phyloP scores from a whole-genome alignment of 2,888 invertebrate species.

The Aleiodes leptofemur region DNA sequence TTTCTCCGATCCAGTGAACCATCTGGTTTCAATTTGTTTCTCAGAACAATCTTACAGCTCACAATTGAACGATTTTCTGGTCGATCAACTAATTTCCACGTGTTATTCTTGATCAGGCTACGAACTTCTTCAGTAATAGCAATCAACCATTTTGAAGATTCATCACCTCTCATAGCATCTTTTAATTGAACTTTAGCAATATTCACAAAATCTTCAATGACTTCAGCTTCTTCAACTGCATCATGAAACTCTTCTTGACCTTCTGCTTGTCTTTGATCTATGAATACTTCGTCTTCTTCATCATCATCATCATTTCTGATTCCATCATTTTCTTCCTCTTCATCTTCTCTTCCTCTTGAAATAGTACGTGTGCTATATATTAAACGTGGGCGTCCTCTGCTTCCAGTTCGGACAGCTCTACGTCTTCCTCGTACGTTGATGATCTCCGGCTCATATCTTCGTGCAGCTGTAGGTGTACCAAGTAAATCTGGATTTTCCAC shows the following conservation, averaged over 20 bases:
- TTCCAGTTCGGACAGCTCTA: background rate
- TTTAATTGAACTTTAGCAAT: background rate
- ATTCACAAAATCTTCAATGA: background rate
- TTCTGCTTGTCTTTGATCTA: background rate
- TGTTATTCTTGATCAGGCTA: background rate
- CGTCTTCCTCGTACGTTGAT: background rate
- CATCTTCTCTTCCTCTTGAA: background rate
- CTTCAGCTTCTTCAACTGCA: background rate
- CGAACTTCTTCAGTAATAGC: slow-evolving; percentile 3
- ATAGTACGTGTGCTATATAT: background rate
- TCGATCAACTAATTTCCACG: too few relatives aligned
- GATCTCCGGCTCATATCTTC: background rate
- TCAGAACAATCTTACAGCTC: too few relatives aligned
- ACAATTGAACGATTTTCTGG: too few relatives aligned
- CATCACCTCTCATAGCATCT: slow-evolving; percentile 1
- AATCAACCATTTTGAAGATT: background rate
- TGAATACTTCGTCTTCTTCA: background rate
- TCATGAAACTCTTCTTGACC: background rate
- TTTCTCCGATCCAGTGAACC: too few relatives aligned
- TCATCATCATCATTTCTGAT: background rate
- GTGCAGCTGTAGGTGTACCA: background rate
- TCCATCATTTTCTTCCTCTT: background rate
- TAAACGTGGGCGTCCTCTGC: background rate
- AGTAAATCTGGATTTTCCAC: background rate
- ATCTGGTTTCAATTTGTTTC: too few relatives aligned